Percentiles rank a stretch among this genome's conserved stretches.
Conservation (phyloP, 2,797 vertebrate species). For the Hippocampus kuda region DNA sequence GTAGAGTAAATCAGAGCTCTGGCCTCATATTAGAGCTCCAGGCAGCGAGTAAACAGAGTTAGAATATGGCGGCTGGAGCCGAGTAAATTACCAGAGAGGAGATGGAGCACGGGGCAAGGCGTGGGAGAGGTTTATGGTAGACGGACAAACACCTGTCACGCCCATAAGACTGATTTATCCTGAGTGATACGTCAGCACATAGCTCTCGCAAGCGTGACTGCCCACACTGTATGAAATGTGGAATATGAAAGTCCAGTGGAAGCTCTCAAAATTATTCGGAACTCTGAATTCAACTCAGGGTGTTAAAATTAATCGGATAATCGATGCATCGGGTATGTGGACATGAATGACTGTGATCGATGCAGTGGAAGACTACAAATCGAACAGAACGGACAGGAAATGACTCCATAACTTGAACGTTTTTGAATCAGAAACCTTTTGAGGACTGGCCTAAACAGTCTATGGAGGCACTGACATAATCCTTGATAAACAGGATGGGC, state of each 20-base stretch:
- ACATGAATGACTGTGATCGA: not conserved
- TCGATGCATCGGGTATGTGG: not conserved
- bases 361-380: not conserved
- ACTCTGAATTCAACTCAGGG: not conserved
- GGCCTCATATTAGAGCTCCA: constrained; percentile 51
- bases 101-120: constrained; percentile 54
- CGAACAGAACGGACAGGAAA: not conserved
- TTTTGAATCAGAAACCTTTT: too few relatives aligned
- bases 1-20: constrained; percentile 47
- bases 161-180: constrained; percentile 84
- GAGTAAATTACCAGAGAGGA: constrained; percentile 65
- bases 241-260: not conserved
- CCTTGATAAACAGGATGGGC: too few relatives aligned
- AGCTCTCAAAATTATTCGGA: not conserved
- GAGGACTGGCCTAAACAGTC: too few relatives aligned
- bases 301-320: not conserved
- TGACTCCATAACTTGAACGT: too few relatives aligned
- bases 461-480: too few relatives aligned
- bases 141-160: constrained; percentile 84
- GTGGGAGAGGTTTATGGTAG: constrained; percentile 77
- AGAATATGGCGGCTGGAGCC: constrained; percentile 42
- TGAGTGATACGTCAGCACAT: constrained; percentile 68
- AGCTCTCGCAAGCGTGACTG: constrained; percentile 15
- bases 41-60: constrained; percentile 55
- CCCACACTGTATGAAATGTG: not conserved